Evolutionary conservation across 2,113 vertebrate species (phyloP), one percentile per base, ranked within the genome.

Genomic region (Abramis brama): DNA sequence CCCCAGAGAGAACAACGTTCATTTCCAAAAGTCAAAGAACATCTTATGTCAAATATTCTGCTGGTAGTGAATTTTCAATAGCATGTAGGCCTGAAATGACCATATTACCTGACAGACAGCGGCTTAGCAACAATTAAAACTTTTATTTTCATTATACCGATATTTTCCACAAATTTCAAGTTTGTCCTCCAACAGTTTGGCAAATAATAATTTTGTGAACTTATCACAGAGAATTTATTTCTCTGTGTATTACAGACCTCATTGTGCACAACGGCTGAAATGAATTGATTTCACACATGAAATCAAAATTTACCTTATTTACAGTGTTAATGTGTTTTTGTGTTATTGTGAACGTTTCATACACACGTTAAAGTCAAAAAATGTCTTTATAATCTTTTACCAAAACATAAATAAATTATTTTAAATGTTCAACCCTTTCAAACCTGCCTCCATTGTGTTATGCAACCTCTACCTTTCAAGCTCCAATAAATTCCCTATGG

Each of bases 21-120:
- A 60, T 87, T 74, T 73, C 21, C 7, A 79, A 60, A 52, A 60
- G 55, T 71, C 73, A 55, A 33, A 68, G 45, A 43, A 15, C 19
- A 13, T 30, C 62, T 33, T 4, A 70, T 30, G 25, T 36, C 2
- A 45, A 12, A 64, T 64, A 1, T 66, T 64, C 0, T 15, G 12
- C 62, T 30, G 62, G 5, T 43, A 43, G 39, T 30, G 25, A 17
- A 15, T 13, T 64, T 62, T 25, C 12, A 5, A 62, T 25, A 25
- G 4, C 11, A 62, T 5, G 2, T 64, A 2, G 43, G 43, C 43
- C 43, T 66, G 25, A 30, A 66, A 66, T 66, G 62, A 10, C 25
- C n/a, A 11, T 30, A 2, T 6, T 8, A 43, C 62, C 25, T 30
- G 15, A 30, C n/a, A 64, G 25, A 64, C 12, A 15, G 62, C 21